Evolutionary conservation across 2,888 invertebrate species (phyloP).

Genomic region (Mythimna pallens): DNA sequence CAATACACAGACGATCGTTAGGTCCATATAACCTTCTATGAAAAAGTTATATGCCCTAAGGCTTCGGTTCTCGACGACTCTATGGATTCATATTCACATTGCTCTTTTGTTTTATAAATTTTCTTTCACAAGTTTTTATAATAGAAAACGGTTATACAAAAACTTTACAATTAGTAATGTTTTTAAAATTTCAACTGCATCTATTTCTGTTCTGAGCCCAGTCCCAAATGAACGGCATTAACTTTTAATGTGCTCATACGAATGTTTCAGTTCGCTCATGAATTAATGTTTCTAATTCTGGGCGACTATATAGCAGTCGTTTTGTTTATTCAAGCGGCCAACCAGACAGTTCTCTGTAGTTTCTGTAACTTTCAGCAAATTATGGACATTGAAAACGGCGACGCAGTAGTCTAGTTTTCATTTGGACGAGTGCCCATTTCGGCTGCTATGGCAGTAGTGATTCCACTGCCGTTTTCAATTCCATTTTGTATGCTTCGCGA

Average conservation of each 20-base stretch:
- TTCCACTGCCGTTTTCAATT: slow-evolving; percentile 11
- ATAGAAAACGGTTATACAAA: neutral
- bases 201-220: slow-evolving; percentile 34
- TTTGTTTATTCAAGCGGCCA: slow-evolving; percentile 13
- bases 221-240: slow-evolving; percentile 6
- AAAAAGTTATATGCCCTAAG: slow-evolving; percentile 45
- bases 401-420: slow-evolving; percentile 25
- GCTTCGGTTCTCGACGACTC: slow-evolving; percentile 47
- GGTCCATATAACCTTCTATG: slow-evolving; percentile 12
- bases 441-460: slow-evolving; percentile 3
- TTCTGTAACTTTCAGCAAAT: slow-evolving; percentile 32
- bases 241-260: slow-evolving; percentile 18
- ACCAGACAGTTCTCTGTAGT: slow-evolving; percentile 16
- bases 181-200: neutral
- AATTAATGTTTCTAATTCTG: slow-evolving; percentile 20
- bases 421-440: slow-evolving; percentile 49
- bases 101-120: slow-evolving; percentile 4
- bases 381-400: slow-evolving; percentile 25
- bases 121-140: neutral
- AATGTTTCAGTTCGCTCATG: slow-evolving; percentile 3
- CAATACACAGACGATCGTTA: slow-evolving; percentile 27
- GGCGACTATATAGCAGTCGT: neutral
- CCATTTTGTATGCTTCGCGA: slow-evolving; percentile 5
- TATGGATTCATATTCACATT: slow-evolving; percentile 50
- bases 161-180: too few species aligned